Conservation (phyloP, 1,140 invertebrate genomes). For the Halesus radiatus region DNA sequence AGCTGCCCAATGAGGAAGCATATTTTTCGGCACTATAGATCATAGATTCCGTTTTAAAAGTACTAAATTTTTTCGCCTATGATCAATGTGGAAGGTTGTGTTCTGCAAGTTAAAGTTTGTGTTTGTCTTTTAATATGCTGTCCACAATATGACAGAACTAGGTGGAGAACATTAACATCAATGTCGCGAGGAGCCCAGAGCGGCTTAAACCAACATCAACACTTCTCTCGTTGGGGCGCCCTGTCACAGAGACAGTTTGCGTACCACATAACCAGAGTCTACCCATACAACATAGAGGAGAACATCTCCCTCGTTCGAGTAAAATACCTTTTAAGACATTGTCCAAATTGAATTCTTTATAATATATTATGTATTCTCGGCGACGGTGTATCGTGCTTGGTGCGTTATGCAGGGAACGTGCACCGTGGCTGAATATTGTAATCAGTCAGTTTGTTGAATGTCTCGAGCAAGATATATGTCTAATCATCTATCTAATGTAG, state of each 20-base stretch:
- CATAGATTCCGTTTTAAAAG: conserved; percentile 55
- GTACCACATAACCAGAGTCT: conserved; percentile 10
- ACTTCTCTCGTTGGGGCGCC: conserved; percentile 23
- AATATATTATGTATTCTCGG: conserved; percentile 10
- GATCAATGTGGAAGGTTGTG: conserved; percentile 50
- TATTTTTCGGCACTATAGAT: conserved; percentile 49
- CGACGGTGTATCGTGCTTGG: neutral
- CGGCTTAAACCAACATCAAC: conserved; percentile 22
- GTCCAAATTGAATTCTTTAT: conserved; percentile 33
- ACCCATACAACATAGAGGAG: conserved; percentile 26
- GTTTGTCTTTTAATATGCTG: conserved; percentile 51
- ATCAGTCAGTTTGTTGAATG: neutral
- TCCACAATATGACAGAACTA: conserved; percentile 44
- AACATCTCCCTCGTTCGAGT: conserved; percentile 35
- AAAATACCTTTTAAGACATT: conserved; percentile 28
- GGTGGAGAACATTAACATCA: conserved; percentile 39
- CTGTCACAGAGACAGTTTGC: neutral
- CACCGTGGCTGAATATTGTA: neutral
- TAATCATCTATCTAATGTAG: neutral
- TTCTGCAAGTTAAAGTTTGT: conserved; percentile 50
- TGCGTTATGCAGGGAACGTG: neutral
- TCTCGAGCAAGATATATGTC: neutral
- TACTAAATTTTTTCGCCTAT: conserved; percentile 51
- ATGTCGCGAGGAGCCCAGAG: conserved; percentile 1
- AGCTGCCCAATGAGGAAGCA: conserved; percentile 43